Evolutionary conservation across 2,113 vertebrate species (phyloP), one percentile per base, ranked within the genome.

Genomic region (Cheirogaleus medius): DNA sequence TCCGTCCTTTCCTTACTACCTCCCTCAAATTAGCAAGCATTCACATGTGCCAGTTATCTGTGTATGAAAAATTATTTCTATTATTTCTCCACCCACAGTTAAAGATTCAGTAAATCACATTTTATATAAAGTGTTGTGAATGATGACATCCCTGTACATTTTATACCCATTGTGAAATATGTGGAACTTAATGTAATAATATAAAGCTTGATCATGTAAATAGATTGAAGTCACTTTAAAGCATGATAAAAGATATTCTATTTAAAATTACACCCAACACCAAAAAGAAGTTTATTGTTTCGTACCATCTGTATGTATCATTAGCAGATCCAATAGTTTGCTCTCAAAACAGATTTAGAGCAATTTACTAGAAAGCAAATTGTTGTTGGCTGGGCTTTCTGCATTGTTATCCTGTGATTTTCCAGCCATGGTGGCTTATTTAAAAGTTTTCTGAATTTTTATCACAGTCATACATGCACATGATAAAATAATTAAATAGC

Each of bases 241-340:
- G 80, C 37, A 90, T 85, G 86, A 52, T 82, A 93, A 94, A 91
- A 96, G 86, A 97, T 83, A 27, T 42, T 94, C 37, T 96, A 92
- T 80, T 98, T 97, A 94, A 98, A 98, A 97, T 63, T 20, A 83
- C 17, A 44, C 12, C 87, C 49, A 39, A 83, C 93, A 84, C 68
- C 60, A 68, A 63, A 68, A 97, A 63, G 37, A 86, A 63, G 81
- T 96, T 98, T 20, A 83, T 96, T 97, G 93, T 97, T 97, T 77
- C 69, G 90, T 87, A 87, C 71, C 93, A 90, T 92, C 74, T 92
- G 21, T 58, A 86, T n/a, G 94, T 90, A 68, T 12, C 90, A 87
- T 91, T 91, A 81, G 87, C 87, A 96, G 71, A 90, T 98, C 98
- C 97, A 85, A 39, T 90, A 64, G 42, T 97, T 97, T 96, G 69